Evolutionary conservation across 2,797 vertebrate genomes (phyloP).

Genomic region (Limosa lapponica): DNA sequence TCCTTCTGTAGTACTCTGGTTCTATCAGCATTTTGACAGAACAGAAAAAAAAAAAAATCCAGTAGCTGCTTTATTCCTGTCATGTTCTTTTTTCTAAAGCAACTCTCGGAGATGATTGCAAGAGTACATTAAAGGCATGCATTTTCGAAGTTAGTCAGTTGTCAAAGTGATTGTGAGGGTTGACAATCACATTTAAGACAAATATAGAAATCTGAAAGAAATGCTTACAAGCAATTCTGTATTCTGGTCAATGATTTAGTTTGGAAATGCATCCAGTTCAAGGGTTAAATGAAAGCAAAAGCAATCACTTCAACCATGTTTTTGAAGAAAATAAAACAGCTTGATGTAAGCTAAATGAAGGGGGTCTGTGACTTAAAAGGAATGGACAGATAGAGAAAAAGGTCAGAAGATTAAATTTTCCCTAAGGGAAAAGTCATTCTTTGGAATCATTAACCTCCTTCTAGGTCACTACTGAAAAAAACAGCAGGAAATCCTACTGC

Average conservation of each 20-base stretch:
- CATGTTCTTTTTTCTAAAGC: conserved; percentile 42
- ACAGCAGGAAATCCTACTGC: conserved; percentile 77
- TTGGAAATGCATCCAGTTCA: conserved; percentile 71
- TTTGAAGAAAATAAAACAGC: conserved; percentile 82
- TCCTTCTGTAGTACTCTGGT: conserved; percentile 26
- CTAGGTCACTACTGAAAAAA: conserved; percentile 81
- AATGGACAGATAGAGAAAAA: conserved; percentile 81
- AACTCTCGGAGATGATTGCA: conserved; percentile 36
- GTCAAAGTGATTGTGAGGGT: conserved; percentile 51
- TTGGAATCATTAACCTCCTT: conserved; percentile 82
- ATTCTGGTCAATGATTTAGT: conserved; percentile 21
- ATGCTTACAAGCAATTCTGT: conserved; percentile 15
- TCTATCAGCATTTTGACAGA: conserved; percentile 27
- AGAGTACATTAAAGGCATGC: conserved; percentile 61
- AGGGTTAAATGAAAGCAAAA: conserved; percentile 79
- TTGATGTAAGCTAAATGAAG: conserved; percentile 80
- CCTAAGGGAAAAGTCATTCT: conserved; percentile 81
- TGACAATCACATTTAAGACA: conserved; percentile 56
- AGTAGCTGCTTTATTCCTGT: conserved; percentile 40
- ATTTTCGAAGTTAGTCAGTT: conserved; percentile 60
- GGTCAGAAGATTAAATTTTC: conserved; percentile 83
- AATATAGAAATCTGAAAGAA: conserved; percentile 57
- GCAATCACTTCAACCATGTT: conserved; percentile 75
- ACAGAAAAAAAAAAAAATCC: background rate
- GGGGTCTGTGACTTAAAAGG: conserved; percentile 79